A percentile compares a stretch with the other conserved stretches of the same genome.
These are phyloP conservation scores for Henricia sp. DNA, from an alignment of 53 echinoderm and acorn worm species.

Conservation along the genomic window DNA sequence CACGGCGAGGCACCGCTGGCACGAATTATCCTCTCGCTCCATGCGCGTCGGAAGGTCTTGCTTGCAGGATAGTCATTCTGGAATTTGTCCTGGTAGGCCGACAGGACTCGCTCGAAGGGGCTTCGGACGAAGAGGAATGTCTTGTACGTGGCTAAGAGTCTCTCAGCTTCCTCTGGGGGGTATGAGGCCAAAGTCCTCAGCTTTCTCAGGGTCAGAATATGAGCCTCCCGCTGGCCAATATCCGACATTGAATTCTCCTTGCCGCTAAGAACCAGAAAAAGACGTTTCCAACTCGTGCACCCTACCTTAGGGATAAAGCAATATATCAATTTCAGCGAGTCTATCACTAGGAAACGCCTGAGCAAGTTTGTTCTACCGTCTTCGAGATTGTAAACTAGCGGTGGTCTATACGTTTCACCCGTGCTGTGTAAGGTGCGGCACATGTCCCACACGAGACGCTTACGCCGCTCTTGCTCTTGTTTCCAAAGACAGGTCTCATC, in stretches of 20 bases:
- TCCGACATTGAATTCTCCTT: conserved; percentile 26
- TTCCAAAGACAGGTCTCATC: conserved; percentile 11
- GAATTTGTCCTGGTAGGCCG: conserved; percentile 56
- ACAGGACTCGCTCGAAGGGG: conserved; percentile 56
- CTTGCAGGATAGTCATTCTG: conserved; percentile 16
- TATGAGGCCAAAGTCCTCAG: conserved; percentile 25
- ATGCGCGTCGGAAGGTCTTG: neutral
- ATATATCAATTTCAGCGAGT: conserved; percentile 25
- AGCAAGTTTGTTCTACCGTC: too few species aligned
- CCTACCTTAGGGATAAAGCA: conserved; percentile 63
- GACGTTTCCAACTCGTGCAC: conserved; percentile 63
- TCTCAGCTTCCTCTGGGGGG: conserved; percentile 1
- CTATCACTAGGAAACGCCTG: neutral
- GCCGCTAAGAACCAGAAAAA: conserved; percentile 17
- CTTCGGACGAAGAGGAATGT: conserved; percentile 57
- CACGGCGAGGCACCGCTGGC: neutral
- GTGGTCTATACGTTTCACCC: neutral
- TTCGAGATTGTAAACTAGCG: neutral
- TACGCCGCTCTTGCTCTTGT: neutral
- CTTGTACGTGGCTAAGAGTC: conserved; percentile 24
- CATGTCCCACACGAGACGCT: conserved; percentile 4
- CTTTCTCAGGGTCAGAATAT: neutral
- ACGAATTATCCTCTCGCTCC: conserved; percentile 19
- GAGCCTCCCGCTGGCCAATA: conserved; percentile 4
- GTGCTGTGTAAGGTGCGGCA: neutral